Conservation (phyloP, 2,113 vertebrate species). For the Hyperopisus bebe region DNA sequence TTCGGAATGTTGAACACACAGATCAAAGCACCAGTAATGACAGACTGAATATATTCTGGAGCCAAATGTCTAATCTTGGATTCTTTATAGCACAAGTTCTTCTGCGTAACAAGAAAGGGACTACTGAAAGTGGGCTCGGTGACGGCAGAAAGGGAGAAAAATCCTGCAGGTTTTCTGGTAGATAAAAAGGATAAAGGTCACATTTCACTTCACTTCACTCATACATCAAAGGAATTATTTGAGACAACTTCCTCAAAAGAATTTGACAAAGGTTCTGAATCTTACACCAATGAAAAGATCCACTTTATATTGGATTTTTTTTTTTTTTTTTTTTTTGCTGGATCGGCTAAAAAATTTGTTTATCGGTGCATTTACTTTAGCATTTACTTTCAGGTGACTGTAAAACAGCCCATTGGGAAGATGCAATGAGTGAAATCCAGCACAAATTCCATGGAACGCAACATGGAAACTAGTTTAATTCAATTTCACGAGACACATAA, state of each 20-base stretch:
- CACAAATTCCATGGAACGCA: neutral
- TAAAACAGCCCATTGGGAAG: neutral
- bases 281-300: neutral
- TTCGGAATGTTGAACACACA: constrained; percentile 11
- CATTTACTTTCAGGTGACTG: neutral
- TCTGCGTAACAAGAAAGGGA: constrained; percentile 32
- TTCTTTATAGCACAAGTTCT: constrained; percentile 29
- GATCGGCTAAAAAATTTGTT: neutral
- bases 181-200: constrained; percentile 19
- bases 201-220: neutral
- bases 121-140: neutral
- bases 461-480: neutral
- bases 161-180: neutral
- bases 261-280: neutral
- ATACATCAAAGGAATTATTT: neutral
- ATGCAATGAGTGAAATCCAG: neutral
- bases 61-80: constrained; percentile 30
- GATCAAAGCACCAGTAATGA: constrained; percentile 26
- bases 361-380: neutral
- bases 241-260: neutral
- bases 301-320: neutral
- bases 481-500: neutral
- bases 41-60: constrained; percentile 10
- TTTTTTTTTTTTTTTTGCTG: neutral
- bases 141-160: neutral